These are phyloP conservation scores for Thaleichthys pacificus DNA, from an alignment of 2,797 vertebrate species.

Conservation along the genomic window DNA sequence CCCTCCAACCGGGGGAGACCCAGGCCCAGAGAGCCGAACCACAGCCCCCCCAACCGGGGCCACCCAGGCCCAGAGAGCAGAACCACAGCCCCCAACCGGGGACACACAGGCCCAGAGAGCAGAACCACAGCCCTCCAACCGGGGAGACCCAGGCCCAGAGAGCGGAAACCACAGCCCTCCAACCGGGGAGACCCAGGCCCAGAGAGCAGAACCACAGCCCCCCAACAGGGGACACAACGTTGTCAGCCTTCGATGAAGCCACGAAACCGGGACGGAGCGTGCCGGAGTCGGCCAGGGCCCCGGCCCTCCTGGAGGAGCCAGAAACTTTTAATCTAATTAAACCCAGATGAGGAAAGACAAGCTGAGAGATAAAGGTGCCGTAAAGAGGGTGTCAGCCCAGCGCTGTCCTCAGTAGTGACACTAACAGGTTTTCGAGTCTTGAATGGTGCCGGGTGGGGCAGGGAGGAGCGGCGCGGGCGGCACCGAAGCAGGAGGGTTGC, in stretches of 20 bases:
- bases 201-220: slow-evolving; percentile 24
- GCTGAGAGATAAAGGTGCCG: slow-evolving; percentile 65
- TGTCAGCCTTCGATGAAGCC: slow-evolving; percentile 45
- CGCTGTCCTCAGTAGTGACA: slow-evolving; percentile 44
- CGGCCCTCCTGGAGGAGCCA: slow-evolving; percentile 23
- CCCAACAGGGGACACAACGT: not conserved
- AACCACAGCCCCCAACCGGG: slow-evolving; percentile 37
- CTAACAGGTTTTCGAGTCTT: slow-evolving; percentile 59
- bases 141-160: too few relatives aligned
- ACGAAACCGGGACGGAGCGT: slow-evolving; percentile 34
- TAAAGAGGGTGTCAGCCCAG: slow-evolving; percentile 34
- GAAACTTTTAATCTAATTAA: slow-evolving; percentile 74
- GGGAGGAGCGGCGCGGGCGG: slow-evolving; percentile 48
- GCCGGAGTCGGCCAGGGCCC: slow-evolving; percentile 23
- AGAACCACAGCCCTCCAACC: too few relatives aligned
- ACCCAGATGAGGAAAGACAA: slow-evolving; percentile 59
- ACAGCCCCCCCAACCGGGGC: slow-evolving; percentile 30
- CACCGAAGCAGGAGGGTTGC: slow-evolving; percentile 41
- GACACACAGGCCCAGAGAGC: slow-evolving; percentile 43
- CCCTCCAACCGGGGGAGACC: slow-evolving; percentile 42
- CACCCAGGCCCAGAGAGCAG: slow-evolving; percentile 44
- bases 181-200: slow-evolving; percentile 43
- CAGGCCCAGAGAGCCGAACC: slow-evolving; percentile 35
- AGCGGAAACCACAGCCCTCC: too few relatives aligned
- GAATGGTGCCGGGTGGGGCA: not conserved